Base-by-base conservation (phyloP, 1,140 invertebrate species). In the Atta cephalotes region DNA sequence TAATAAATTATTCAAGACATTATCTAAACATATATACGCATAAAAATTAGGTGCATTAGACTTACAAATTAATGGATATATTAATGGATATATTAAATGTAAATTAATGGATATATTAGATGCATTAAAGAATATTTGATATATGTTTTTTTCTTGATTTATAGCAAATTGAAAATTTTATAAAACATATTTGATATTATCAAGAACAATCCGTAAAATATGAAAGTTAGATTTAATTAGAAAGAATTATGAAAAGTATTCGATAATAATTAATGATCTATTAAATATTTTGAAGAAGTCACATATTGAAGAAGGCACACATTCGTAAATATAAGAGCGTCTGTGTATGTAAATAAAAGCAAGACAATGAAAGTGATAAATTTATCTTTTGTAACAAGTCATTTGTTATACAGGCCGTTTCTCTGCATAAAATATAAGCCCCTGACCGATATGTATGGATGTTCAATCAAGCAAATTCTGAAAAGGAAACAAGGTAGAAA, bases 301-400 rank as follows among this genome's bases (percentile, higher is more conserved):
- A 60, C 25, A 31, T 25, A 25, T 25, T 25, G 25, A 25, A 25
- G 25, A 25, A 25, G 25, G 25, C 35, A 60, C 39, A 53, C 9
- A 28, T 58, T n/a, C n/a, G 12, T 28, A 5, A 85, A 89, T 90
- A 51, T 74, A 39, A 39, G 4, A 39, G n/a, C n/a, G 25, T 39
- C 35, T n/a, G 14, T 25, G 7, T 39, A 51, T 9, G 9, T 66
- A 70, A 56, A 68, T 35, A 14, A 14, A 66, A 68, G 6, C 14
- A 18, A 53, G 39, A 82, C 60, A 82, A 72, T n/a, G 3, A 62
- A 62, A 74, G 14, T 82, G 39, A 62, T 18, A 72, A 84, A 74
- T 82, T 31, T 51, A 45, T 74, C 16, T 21, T 16, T 70, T 82
- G 56, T 39, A 60, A 72, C 39, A 49, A 49, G 18, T 62, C 56